Evolutionary conservation across 2,113 vertebrate genomes (phyloP).

Genomic region (Chlamydotis undulata): DNA sequence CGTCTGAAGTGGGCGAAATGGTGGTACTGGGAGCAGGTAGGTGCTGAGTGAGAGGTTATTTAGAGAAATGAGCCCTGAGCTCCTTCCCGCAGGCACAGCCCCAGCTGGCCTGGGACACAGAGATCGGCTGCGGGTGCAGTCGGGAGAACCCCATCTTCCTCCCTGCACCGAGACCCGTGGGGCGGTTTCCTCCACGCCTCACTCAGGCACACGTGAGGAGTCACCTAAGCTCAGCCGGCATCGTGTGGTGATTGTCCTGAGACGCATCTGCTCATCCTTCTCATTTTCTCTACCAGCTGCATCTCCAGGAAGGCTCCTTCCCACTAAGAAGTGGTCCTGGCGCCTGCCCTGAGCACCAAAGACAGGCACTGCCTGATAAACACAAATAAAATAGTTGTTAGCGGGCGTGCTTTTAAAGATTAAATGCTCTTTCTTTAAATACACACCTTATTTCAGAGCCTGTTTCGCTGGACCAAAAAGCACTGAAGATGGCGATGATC

Average conservation of each 20-base stretch:
- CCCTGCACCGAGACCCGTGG: rapidly evolving
- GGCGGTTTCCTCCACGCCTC: background rate
- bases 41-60: constrained; percentile 27
- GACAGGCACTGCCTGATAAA: background rate
- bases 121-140: rapidly evolving
- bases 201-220: rapidly evolving
- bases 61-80: background rate
- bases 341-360: rapidly evolving
- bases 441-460: background rate
- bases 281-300: background rate
- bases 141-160: rapidly evolving
- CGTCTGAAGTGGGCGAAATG: background rate
- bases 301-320: background rate
- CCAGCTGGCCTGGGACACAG: rapidly evolving
- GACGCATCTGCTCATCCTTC: rapidly evolving
- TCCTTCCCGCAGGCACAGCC: background rate
- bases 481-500: background rate
- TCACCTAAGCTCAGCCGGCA: background rate
- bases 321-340: background rate
- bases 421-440: background rate
- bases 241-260: rapidly evolving
- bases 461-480: rapidly evolving
- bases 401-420: background rate
- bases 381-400: background rate
- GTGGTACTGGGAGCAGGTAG: background rate